Conservation (phyloP, 2,113 vertebrate species). For the Echinops telfairi region DNA sequence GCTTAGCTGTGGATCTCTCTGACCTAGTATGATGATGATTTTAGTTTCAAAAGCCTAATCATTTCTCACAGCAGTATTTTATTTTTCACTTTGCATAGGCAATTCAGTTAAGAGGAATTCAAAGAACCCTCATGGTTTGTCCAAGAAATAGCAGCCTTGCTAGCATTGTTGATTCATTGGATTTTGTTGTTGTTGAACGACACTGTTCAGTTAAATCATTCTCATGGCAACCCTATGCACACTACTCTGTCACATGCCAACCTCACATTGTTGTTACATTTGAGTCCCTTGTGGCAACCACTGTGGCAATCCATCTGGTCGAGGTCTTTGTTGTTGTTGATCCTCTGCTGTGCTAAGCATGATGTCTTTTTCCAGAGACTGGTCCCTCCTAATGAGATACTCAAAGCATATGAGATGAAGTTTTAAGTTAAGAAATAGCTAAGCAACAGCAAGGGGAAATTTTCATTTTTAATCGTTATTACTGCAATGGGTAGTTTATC, state of each 20-base stretch:
- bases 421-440: conserved; percentile 17
- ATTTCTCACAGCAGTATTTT: conserved; percentile 61
- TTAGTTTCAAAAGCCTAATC: conserved; percentile 66
- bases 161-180: conserved; percentile 41
- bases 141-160: neutral
- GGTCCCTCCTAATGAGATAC: too few species aligned
- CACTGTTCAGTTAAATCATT: too few species aligned
- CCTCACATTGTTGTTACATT: too few species aligned
- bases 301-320: too few species aligned
- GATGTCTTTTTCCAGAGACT: too few species aligned
- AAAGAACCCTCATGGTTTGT: neutral
- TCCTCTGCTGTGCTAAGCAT: too few species aligned
- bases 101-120: conserved; percentile 47
- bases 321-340: too few species aligned
- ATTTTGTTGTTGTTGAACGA: too few species aligned
- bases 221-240: too few species aligned
- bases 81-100: conserved; percentile 48
- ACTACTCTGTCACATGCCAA: too few species aligned
- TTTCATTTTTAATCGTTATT: conserved; percentile 41
- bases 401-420: too few species aligned
- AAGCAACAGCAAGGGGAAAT: neutral
- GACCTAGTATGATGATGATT: conserved; percentile 64
- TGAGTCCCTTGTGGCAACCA: too few species aligned
- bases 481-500: conserved; percentile 13
- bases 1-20: conserved; percentile 59